Conservation (phyloP, 1,140 invertebrate species). For the Atta colombica region DNA sequence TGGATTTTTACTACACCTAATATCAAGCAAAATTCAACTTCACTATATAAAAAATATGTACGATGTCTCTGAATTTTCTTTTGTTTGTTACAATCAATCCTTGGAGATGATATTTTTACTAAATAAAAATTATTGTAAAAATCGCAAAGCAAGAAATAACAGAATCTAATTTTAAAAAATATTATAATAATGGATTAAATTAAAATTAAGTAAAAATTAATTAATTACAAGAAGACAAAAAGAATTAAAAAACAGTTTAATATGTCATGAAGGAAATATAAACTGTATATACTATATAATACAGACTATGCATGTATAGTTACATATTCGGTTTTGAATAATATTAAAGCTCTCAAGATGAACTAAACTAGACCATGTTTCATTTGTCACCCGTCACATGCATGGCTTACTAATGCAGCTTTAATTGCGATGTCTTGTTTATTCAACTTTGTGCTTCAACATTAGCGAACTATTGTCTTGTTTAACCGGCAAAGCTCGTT, state of each 20-base stretch:
- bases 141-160: neutral
- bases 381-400: neutral
- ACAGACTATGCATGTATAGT: neutral
- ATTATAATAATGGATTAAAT: neutral
- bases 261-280: neutral
- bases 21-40: neutral
- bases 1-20: too few species aligned
- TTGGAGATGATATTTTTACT: neutral
- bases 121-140: neutral
- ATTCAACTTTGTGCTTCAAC: neutral
- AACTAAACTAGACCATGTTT: neutral
- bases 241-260: neutral
- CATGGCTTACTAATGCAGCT: neutral
- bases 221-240: neutral
- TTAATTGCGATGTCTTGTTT: conserved; percentile 37
- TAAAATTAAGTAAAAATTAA: neutral
- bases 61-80: neutral
- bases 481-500: neutral
- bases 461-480: conserved; percentile 19
- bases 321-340: neutral
- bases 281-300: neutral
- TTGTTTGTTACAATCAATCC: neutral
- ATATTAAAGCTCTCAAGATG: conserved; percentile 5
- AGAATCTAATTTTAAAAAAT: neutral
- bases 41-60: neutral